Percentiles rank a stretch among this genome's conserved stretches.
Conservation (phyloP, 2,888 invertebrate genomes). For the Limenitis camilla region DNA sequence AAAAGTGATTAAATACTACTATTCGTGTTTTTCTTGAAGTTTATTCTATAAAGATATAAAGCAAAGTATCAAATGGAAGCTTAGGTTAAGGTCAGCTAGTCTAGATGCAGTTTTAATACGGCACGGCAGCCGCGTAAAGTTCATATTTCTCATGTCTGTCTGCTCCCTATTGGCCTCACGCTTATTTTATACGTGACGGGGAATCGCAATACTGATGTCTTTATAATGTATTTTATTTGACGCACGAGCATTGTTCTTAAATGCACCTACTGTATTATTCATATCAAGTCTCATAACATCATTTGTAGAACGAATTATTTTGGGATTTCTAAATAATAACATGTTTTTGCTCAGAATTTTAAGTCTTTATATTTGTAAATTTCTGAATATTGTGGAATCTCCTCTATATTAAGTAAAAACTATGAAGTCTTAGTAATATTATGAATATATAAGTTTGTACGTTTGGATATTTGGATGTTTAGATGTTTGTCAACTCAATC, state of each 20-base stretch:
- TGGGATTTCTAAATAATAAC: neutral
- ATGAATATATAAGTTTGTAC: too few species aligned
- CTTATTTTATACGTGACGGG: constrained; percentile 64
- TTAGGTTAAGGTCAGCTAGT: constrained; percentile 29
- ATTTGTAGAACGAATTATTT: constrained; percentile 6
- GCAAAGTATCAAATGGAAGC: neutral
- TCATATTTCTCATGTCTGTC: constrained; percentile 59
- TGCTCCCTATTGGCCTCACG: constrained; percentile 51
- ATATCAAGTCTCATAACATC: constrained; percentile 5
- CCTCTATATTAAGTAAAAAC: too few species aligned
- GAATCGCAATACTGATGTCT: constrained; percentile 45
- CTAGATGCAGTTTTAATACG: constrained; percentile 58
- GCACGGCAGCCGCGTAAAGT: constrained; percentile 36
- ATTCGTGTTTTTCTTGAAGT: neutral
- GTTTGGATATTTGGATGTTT: too few species aligned
- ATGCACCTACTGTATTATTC: constrained; percentile 17
- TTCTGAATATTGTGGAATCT: too few species aligned
- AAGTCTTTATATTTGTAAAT: too few species aligned
- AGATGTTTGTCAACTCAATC: too few species aligned
- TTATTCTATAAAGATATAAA: neutral
- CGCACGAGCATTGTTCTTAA: constrained; percentile 13
- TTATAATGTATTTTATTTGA: constrained; percentile 45
- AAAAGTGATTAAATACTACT: too few species aligned
- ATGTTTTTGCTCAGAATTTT: neutral
- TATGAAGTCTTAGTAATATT: too few species aligned